Evolutionary conservation across 2,113 vertebrate genomes (phyloP).

Genomic region (Nothocercus nigrocapillus): DNA sequence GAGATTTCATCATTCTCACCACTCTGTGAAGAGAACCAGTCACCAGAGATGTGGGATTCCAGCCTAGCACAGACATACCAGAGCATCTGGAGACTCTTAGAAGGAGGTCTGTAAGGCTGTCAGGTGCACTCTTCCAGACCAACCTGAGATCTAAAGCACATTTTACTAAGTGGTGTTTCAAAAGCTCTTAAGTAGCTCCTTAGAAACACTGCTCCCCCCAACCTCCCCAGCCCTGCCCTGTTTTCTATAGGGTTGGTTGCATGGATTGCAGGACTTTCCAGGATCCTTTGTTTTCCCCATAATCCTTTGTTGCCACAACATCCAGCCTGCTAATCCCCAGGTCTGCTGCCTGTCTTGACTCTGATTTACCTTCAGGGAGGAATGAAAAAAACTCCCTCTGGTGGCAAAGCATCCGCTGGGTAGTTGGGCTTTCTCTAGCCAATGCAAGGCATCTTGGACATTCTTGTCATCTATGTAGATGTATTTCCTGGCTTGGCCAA

Average conservation of each 20-base stretch:
- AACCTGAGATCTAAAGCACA: not conserved
- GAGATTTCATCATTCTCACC: constrained; percentile 82
- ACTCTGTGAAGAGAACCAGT: constrained; percentile 69
- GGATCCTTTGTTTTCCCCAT: not conserved
- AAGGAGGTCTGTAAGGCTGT: not conserved
- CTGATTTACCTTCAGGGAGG: constrained; percentile 81
- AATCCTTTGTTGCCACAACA: not conserved
- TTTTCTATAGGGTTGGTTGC: not conserved
- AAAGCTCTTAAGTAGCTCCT: not conserved
- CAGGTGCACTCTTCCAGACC: not conserved
- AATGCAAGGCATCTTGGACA: constrained; percentile 72
- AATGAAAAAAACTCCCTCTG: constrained; percentile 81
- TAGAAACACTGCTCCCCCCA: not conserved
- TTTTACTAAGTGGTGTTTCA: not conserved
- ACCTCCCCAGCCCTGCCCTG: not conserved
- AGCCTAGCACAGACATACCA: not conserved
- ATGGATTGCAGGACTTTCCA: not conserved
- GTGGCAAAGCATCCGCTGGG: constrained; percentile 79
- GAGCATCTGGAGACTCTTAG: too few relatives aligned
- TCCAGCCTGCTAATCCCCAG: not conserved
- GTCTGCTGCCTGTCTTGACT: not conserved
- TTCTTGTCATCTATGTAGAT: constrained; percentile 78
- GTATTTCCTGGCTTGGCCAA: constrained; percentile 77
- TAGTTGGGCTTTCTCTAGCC: constrained; percentile 79
- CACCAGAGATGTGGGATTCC: not conserved